Evolutionary conservation across 2,888 invertebrate species (phyloP).

Genomic region (Harpalus rufipes): DNA sequence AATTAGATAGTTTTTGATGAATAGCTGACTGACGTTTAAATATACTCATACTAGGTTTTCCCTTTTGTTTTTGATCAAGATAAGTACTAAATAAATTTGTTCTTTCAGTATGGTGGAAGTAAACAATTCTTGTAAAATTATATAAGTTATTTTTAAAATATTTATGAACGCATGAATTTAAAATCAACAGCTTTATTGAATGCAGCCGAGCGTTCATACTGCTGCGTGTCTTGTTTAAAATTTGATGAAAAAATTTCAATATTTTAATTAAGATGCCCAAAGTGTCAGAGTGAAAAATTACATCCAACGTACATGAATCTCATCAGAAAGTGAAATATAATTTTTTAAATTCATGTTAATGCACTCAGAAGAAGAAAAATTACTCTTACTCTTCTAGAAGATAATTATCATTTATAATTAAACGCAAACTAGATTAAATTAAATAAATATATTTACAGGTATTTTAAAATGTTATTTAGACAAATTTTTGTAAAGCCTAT

Average conservation of each 20-base stretch:
- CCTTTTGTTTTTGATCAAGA: constrained; percentile 49
- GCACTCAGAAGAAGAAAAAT: not conserved
- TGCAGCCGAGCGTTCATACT: constrained; percentile 1
- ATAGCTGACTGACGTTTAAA: constrained; percentile 35
- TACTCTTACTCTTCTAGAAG: not conserved
- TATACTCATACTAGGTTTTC: constrained; percentile 7
- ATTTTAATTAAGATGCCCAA: constrained; percentile 38
- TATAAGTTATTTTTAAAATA: constrained; percentile 43
- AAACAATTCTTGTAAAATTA: constrained; percentile 23
- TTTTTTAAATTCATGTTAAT: not conserved
- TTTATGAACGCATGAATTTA: constrained; percentile 17
- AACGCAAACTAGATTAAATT: not conserved
- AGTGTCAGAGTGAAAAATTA: constrained; percentile 44
- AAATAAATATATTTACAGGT: not conserved
- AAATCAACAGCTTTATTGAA: constrained; percentile 33
- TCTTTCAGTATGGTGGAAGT: constrained; percentile 17
- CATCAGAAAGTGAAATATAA: constrained; percentile 2
- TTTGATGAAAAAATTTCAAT: constrained; percentile 48
- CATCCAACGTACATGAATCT: not conserved
- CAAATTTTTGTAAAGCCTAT: too few relatives aligned
- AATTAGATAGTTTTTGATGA: constrained; percentile 39
- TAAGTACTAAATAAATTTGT: constrained; percentile 36
- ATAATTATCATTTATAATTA: not conserved
- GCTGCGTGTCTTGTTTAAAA: constrained; percentile 24
- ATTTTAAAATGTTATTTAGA: not conserved